Base-by-base conservation (phyloP, 2,113 vertebrate species). In the Callionymus lyra region DNA sequence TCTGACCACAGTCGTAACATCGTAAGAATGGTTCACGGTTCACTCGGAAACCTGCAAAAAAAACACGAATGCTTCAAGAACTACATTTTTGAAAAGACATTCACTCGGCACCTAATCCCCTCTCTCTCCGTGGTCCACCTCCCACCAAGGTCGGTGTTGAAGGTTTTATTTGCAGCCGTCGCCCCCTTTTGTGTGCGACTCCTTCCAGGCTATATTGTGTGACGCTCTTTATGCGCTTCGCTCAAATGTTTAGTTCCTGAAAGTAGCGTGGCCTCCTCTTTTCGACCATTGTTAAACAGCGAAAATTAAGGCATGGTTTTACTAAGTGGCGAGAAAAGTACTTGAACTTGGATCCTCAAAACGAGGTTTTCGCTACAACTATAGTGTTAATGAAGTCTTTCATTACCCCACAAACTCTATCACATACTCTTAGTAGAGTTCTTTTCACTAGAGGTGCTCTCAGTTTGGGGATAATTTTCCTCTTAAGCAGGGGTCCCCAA, bases 131-230 rank as follows among this genome's bases (percentile, higher is more conserved):
- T 60, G 62, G 53, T 67, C 49, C 56, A 60, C 61, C 70, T 75
- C 61, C 69, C 69, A 55, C 62, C 12, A 21, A 56, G 65, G 59
- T 67, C 56, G 59, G 57, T 65, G 59, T 59, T 27, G 63, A 76
- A 75, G 62, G 68, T 75, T 66, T 69, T 70, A 76, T 68, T 68
- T 67, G 65, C 70, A 57, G 61, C 63, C 34, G 50, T 75, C 60
- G 66, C 72, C 77, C 63, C 75, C 75, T 74, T 80, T 79, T 80
- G 75, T 77, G 55, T 41, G 32, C 12, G 56, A 68, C 49, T 53
- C 47, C 66, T 69, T 63, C 49, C 12, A 56, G 65, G 54, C 54
- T 6, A 65, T 66, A 72, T 80, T 81, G 73, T 80, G 59, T 77
- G 72, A 71, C 59, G 68, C 70, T 63, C 68, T 69, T 73, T 76